phyloP scores from a whole-genome alignment of 2,888 invertebrate genomes.

The Marasmarcha lunaedactyla region DNA sequence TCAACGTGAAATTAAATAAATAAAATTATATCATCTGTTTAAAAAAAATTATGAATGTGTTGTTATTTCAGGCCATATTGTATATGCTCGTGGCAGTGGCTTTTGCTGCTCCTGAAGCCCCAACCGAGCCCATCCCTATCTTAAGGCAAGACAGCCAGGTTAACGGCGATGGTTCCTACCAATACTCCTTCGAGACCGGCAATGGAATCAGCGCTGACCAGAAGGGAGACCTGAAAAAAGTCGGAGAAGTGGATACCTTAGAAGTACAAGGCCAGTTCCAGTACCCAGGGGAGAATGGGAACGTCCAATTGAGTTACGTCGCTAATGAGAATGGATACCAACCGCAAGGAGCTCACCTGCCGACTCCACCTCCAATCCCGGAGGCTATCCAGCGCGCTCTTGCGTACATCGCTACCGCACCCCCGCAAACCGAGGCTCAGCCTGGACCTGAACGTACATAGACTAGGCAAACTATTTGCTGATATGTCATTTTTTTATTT shows the following conservation, averaged over 20 bases:
- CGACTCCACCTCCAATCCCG: slow-evolving; percentile 78
- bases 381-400: slow-evolving; percentile 76
- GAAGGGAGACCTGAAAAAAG: slow-evolving; percentile 70
- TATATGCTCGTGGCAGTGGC: slow-evolving; percentile 41
- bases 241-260: slow-evolving; percentile 63
- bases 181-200: slow-evolving; percentile 73
- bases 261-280: slow-evolving; percentile 76
- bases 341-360: slow-evolving; percentile 72
- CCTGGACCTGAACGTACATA: too few species aligned
- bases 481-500: too few species aligned
- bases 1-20: too few species aligned
- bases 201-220: slow-evolving; percentile 75
- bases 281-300: slow-evolving; percentile 74
- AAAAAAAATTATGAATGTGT: too few species aligned
- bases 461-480: slow-evolving; percentile 12
- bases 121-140: slow-evolving; percentile 60
- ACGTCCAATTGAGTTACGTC: slow-evolving; percentile 73
- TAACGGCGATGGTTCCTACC: slow-evolving; percentile 73
- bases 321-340: slow-evolving; percentile 81
- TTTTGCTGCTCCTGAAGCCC: slow-evolving; percentile 45
- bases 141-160: slow-evolving; percentile 69
- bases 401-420: slow-evolving; percentile 75
- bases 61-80: slow-evolving; percentile 49
- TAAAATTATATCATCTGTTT: too few species aligned
- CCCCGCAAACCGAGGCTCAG: slow-evolving; percentile 33